Base-by-base conservation (phyloP, 2,113 vertebrate species). In the Tragelaphus strepsiceros region DNA sequence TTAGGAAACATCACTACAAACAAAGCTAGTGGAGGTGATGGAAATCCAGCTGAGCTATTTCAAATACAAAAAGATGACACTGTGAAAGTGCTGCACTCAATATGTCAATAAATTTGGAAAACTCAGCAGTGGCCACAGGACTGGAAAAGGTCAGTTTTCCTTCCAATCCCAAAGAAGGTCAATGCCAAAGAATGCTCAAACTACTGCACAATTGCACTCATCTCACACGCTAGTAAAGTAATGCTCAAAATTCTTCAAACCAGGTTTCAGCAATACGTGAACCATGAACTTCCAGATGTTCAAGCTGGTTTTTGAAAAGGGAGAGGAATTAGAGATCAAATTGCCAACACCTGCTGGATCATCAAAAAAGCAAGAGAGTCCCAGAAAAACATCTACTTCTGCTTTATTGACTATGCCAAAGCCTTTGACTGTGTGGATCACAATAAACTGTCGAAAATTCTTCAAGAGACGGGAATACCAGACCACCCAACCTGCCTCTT, bases 201-300 rank as follows among this genome's bases (percentile, higher is more conserved):
- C n/a, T 35, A 11, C 17, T 0, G 0, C 64, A 35, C n/a, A 71
- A 22, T 71, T 71, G 17, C 4, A 35, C 4, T 71, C 64, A 35
- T 22, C 17, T 35, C n/a, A 71, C n/a, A 71, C 1, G 17, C n/a
- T 71, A 71, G n/a, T 11, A 6, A 22, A 71, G n/a, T 71, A 5
- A 71, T 6, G 9, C n/a, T 71, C n/a, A 71, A 35, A 71, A 71
- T 71, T 35, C 64, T 21, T 4, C 17, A 71, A 71, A 4, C 17
- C n/a, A 35, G n/a, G 17, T 2, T 11, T 71, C n/a, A 71, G 9
- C 17, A 67, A 35, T 71, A 71, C 0, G 1, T 35, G 17, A 35
- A 35, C 9, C 4, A 0, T 35, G 64, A 71, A 71, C 64, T 35
- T 12, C 9, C 17, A 5, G 32, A 35, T 10, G 4, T 67, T 67